Evolutionary conservation across 2,888 invertebrate genomes (phyloP).

Genomic region (Yponomeuta cagnagella): DNA sequence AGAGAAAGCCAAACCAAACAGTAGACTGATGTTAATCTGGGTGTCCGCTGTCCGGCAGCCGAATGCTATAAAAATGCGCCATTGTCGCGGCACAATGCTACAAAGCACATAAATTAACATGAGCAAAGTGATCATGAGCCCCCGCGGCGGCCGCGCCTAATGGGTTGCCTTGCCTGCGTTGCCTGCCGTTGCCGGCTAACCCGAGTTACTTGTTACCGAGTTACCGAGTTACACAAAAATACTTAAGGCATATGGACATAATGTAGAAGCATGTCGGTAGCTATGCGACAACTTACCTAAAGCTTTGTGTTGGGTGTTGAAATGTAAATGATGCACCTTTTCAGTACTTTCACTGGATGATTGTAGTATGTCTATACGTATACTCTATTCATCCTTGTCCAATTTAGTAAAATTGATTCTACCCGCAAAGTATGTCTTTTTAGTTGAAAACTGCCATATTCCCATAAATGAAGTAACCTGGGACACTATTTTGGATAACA

Average conservation of each 20-base stretch:
- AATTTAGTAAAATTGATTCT: too few relatives aligned
- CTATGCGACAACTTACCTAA: background rate
- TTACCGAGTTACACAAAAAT: background rate
- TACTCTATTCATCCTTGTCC: too few relatives aligned
- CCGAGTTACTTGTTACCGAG: background rate
- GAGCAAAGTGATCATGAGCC: conserved; percentile 71
- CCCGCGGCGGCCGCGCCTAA: conserved; percentile 57
- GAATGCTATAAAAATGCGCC: conserved; percentile 62
- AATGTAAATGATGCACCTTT: too few relatives aligned
- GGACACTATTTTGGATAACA: too few relatives aligned
- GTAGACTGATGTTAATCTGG: conserved; percentile 66
- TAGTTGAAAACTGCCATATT: too few relatives aligned
- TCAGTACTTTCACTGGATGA: too few relatives aligned
- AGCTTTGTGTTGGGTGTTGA: too few relatives aligned
- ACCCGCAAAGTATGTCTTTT: too few relatives aligned
- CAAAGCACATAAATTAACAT: conserved; percentile 75
- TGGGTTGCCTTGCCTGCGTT: conserved; percentile 55
- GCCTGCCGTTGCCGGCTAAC: conserved; percentile 25
- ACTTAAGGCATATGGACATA: conserved; percentile 3
- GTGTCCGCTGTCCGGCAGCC: conserved; percentile 72
- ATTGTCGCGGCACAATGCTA: conserved; percentile 60
- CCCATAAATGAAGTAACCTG: too few relatives aligned
- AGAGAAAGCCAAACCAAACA: conserved; percentile 63
- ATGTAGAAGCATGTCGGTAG: conserved; percentile 5
- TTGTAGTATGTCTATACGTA: too few relatives aligned